Evolutionary conservation across 2,797 vertebrate genomes (phyloP).

Genomic region (Sebastes paucispinis): DNA sequence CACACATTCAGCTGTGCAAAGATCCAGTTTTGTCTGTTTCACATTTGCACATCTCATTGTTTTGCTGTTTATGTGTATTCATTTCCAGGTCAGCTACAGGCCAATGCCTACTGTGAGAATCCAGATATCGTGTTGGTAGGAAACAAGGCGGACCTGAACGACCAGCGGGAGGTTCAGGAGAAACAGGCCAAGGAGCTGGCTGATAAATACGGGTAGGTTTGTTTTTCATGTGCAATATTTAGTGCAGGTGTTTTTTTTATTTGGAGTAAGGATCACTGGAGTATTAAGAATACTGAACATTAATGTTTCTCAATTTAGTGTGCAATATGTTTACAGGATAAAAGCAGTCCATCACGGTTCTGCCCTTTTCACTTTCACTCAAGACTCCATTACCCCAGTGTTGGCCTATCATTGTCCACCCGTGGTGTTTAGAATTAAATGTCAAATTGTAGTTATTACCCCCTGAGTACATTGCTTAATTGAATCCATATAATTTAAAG

Average conservation of each 20-base stretch:
- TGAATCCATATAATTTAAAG: neutral
- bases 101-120: slow-evolving; percentile 96
- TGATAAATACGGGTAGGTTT: slow-evolving; percentile 90
- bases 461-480: neutral
- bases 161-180: slow-evolving; percentile 94
- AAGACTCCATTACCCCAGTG: neutral
- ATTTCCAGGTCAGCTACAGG: slow-evolving; percentile 92
- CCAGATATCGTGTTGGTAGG: slow-evolving; percentile 95
- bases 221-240: neutral
- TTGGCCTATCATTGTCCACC: neutral
- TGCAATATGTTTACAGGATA: neutral
- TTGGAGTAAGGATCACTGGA: neutral
- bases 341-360: neutral
- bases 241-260: neutral
- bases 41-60: neutral
- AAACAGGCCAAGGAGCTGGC: slow-evolving; percentile 93
- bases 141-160: slow-evolving; percentile 92
- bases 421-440: neutral
- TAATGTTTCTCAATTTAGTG: neutral
- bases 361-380: neutral
- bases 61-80: neutral
- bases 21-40: neutral
- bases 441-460: neutral
- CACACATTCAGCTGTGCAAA: neutral
- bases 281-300: neutral